Conservation (phyloP, 2,888 invertebrate genomes). For the Vandiemenella viatica region DNA sequence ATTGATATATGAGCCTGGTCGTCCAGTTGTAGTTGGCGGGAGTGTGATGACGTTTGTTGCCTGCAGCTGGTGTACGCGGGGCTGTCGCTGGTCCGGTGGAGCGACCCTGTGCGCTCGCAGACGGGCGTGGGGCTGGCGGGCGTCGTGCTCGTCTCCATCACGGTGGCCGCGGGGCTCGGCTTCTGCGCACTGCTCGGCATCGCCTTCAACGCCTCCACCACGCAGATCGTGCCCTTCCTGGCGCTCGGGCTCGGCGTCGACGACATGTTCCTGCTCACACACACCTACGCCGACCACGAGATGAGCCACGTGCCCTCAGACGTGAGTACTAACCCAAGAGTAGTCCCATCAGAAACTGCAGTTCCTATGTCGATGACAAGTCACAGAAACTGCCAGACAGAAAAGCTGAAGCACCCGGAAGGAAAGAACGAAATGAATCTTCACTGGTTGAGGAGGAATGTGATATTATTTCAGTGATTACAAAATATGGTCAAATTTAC, state of each 20-base stretch:
- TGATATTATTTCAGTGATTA: too few relatives aligned
- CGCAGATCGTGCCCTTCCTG: conserved; percentile 88
- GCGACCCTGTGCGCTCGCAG: conserved; percentile 65
- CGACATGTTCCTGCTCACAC: conserved; percentile 85
- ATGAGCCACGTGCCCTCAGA: conserved; percentile 26
- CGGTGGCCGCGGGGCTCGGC: conserved; percentile 83
- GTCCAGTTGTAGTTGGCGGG: too few relatives aligned
- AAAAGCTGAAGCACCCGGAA: too few relatives aligned
- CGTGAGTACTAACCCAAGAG: conserved; percentile 22
- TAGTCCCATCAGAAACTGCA: too few relatives aligned
- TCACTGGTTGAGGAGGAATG: too few relatives aligned
- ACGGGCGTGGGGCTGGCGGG: conserved; percentile 77
- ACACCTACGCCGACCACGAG: conserved; percentile 49
- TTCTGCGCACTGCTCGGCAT: conserved; percentile 68
- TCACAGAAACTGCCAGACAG: too few relatives aligned
- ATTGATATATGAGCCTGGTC: too few relatives aligned
- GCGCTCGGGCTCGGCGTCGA: conserved; percentile 88
- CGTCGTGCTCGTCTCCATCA: conserved; percentile 73
- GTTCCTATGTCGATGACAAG: too few relatives aligned
- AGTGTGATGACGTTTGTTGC: too few relatives aligned
- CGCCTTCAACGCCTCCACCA: conserved; percentile 72
- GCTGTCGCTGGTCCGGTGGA: conserved; percentile 59
- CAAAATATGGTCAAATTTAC: too few relatives aligned
- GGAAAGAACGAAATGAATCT: too few relatives aligned
- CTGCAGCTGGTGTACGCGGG: conserved; percentile 68